Base-by-base conservation (phyloP, 2,797 vertebrate genomes). In the Acipenser transmontanus region DNA sequence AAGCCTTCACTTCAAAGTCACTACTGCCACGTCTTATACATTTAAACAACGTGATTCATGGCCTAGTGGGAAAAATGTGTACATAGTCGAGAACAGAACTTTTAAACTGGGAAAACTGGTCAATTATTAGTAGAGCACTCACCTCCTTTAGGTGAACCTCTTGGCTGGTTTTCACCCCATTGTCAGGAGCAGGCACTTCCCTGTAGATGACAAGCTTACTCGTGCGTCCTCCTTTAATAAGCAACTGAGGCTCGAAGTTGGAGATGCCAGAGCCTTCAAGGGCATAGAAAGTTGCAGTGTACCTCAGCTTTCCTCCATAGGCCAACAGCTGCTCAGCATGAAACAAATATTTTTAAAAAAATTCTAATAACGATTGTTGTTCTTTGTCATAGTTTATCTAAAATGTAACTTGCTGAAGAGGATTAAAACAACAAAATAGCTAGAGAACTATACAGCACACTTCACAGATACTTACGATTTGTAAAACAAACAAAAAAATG, bases 181-280 rank as follows among this genome's bases (percentile, higher is more conserved):
- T 96, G 71, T 83, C 75, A 1, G 94, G 96, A 1, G 90, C 77
- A 0, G 80, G 78, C 1, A 85, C 67, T 1, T 96, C 91, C 0
- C 72, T 84, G 65, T 93, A 95, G 68, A 98, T 93, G 65, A 94
- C 83, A 10, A 91, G 65, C 73, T 93, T 97, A 63, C 81, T 90
- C 50, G 83, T 60, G 17, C 68, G 75, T 48, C 96, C 95, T 1
- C 97, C 96, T 72, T 85, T 94, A 72, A 99, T 91, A 72, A 98
- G 80, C 64, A 99, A 84, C 71, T 98, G 94, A 59, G 96, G 95
- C 79, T 98, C 95, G 68, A 92, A 87, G 79, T 97, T 94, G 74
- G 89, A 87, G 61, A 88, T 77, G 48, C 94, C 96, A 0, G 71
- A 64, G 34, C 87, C 91, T 0, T 88, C 73, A 65, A 87, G 79